Percentiles rank a stretch among this genome's conserved stretches.
Conservation (phyloP, 2,113 vertebrate species). For the Rousettus leschenaultii region DNA sequence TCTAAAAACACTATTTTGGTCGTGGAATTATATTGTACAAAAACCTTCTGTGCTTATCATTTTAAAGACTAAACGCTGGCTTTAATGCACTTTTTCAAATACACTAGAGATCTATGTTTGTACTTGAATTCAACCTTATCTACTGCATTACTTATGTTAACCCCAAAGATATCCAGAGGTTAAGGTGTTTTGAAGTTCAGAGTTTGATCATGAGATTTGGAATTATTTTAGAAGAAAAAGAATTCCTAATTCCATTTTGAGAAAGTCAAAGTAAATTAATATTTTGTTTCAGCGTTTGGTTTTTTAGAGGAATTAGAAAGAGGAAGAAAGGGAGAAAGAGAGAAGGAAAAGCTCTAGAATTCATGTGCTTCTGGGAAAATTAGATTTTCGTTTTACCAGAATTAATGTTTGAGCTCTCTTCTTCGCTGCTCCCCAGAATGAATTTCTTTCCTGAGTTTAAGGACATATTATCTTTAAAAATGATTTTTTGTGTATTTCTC, state of each 20-base stretch:
- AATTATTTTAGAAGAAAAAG: not conserved
- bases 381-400: not conserved
- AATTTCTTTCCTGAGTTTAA: not conserved
- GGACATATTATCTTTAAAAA: constrained; percentile 38
- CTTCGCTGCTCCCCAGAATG: not conserved
- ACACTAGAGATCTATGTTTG: not conserved
- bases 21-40: not conserved
- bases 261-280: constrained; percentile 40
- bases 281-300: constrained; percentile 48
- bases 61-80: not conserved
- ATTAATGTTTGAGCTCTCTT: not conserved
- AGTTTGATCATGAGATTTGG: constrained; percentile 5
- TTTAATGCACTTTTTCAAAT: not conserved
- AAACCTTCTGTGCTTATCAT: constrained; percentile 5
- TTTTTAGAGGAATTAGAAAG: not conserved
- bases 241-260: constrained; percentile 37
- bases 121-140: not conserved
- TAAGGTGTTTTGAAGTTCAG: not conserved
- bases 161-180: not conserved
- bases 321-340: too few relatives aligned
- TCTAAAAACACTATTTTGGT: not conserved
- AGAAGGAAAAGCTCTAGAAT: not conserved
- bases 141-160: not conserved
- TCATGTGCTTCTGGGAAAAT: constrained; percentile 19
- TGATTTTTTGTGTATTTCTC: constrained; percentile 38